A percentile compares a stretch with the other conserved stretches of the same genome.
phyloP scores from a whole-genome alignment of 2,888 invertebrate genomes.

The Volucella inflata region DNA sequence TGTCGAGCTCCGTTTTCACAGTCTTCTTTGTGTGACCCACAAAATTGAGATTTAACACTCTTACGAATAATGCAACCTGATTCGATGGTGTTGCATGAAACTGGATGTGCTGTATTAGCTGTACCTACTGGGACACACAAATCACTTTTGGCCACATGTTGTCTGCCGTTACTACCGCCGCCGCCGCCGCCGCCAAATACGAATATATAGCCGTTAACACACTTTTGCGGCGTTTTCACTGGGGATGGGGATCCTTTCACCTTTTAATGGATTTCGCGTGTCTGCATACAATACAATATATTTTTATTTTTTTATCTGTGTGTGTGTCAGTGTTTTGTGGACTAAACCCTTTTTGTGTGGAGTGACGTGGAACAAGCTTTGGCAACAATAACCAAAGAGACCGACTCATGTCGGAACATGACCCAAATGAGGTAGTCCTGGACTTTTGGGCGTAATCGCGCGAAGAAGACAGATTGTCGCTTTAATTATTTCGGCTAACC shows the following conservation, averaged over 20 bases:
- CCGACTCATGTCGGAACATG: conserved; percentile 14
- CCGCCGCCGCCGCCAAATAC: too few relatives aligned
- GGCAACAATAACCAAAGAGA: conserved; percentile 37
- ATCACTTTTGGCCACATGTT: conserved; percentile 41
- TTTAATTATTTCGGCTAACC: conserved; percentile 47
- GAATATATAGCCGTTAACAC: conserved; percentile 51
- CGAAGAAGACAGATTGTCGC: conserved; percentile 27
- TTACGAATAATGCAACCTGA: conserved; percentile 72
- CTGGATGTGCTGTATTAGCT: neutral
- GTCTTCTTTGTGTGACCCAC: conserved; percentile 57
- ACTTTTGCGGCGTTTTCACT: conserved; percentile 2
- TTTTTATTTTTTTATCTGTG: neutral
- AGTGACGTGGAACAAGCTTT: conserved; percentile 51
- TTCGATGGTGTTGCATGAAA: conserved; percentile 5
- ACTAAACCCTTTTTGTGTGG: conserved; percentile 30
- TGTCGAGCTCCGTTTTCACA: conserved; percentile 29
- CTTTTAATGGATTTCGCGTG: conserved; percentile 68
- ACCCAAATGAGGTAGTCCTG: conserved; percentile 46
- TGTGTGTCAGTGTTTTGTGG: neutral
- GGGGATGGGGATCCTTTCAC: conserved; percentile 65
- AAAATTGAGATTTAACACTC: conserved; percentile 55
- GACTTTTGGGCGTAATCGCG: conserved; percentile 17
- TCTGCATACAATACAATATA: neutral
- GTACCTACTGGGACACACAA: conserved; percentile 15
- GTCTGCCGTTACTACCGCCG: neutral